Base-by-base conservation (phyloP, 2,888 invertebrate genomes). In the Sminthurinus aureus region DNA sequence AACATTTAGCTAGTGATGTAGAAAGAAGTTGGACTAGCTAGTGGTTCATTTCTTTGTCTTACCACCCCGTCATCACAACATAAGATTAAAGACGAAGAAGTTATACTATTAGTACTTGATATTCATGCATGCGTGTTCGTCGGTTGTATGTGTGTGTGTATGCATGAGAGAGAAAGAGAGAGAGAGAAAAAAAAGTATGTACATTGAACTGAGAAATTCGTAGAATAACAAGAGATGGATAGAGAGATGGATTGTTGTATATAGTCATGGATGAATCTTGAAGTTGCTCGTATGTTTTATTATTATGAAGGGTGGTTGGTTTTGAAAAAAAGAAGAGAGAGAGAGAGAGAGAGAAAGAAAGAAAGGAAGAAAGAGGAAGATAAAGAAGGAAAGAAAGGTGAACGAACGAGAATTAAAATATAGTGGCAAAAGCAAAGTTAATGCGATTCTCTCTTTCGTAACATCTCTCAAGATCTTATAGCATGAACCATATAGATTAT, bases 321-420 rank as follows among this genome's bases (percentile, higher is more conserved):
- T 22, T 69, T 75, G 75, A 51, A 13, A n/a, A 50, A 75, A 20
- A 26, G 15, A 22, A 12, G 24, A 73, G 73, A 73, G 73, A 73
- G 73, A 75, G 75, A 75, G 75, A 51, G n/a, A 18, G 50, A 38
- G 6, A 38, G 38, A 38, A 38, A 51, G 50, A 13, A n/a, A 50
- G 50, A 20, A 26, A 38, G 38, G 6, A 38, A 38, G 38, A 38
- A 38, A 69, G 12, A 12, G 24, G 24, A 24, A 24, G 73, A 73
- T 20, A 38, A 75, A 6, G 26, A 75, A 51, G 50, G 75, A 51
- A 11, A 18, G 50, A 81, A 69, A 81, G 84, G 84, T 84, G 84
- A 84, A 84, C 84, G 84, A 84, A 84, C 84, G 81, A 77, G 77
- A 81, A 81, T 84, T 71, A 80, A 74, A 81, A 81, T 81, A 64